Evolutionary conservation across 53 echinoderm and acorn worm species (phyloP).

Genomic region (Apostichopus leukothele): DNA sequence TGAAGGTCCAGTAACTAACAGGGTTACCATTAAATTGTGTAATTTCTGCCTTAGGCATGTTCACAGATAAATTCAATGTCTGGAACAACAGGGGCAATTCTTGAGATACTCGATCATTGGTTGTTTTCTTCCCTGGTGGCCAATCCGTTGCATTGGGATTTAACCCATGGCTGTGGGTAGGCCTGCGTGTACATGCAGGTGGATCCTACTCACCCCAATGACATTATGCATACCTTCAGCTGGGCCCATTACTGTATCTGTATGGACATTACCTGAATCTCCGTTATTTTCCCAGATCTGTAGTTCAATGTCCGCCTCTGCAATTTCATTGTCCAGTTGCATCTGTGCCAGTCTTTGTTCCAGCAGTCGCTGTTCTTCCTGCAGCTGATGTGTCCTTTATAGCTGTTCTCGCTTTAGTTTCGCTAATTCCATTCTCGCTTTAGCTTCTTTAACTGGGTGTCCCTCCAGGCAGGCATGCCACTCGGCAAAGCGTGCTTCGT

Average conservation of each 20-base stretch:
- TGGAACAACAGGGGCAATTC: neutral
- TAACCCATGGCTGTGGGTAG: too few relatives aligned
- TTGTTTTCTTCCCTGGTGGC: too few relatives aligned
- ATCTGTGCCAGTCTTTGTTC: slow-evolving; percentile 49
- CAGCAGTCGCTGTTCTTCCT: slow-evolving; percentile 42
- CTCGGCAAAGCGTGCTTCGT: neutral
- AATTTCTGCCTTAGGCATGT: slow-evolving; percentile 24
- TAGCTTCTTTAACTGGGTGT: neutral
- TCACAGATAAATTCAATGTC: neutral
- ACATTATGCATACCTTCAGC: too few relatives aligned
- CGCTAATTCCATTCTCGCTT: neutral
- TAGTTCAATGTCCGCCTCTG: slow-evolving; percentile 39
- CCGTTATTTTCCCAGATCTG: slow-evolving; percentile 16
- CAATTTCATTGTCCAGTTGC: slow-evolving; percentile 45
- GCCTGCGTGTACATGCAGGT: too few relatives aligned
- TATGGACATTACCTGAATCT: neutral
- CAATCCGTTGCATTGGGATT: too few relatives aligned
- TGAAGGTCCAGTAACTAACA: neutral
- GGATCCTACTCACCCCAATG: too few relatives aligned
- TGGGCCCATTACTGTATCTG: too few relatives aligned
- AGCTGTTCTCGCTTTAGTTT: slow-evolving; percentile 2
- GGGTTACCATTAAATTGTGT: slow-evolving; percentile 20
- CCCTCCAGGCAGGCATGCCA: slow-evolving; percentile 1
- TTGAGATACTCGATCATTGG: too few relatives aligned
- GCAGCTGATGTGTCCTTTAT: neutral